phyloP scores from a whole-genome alignment of 1,140 invertebrate species.

The Eupristina koningsbergeri region DNA sequence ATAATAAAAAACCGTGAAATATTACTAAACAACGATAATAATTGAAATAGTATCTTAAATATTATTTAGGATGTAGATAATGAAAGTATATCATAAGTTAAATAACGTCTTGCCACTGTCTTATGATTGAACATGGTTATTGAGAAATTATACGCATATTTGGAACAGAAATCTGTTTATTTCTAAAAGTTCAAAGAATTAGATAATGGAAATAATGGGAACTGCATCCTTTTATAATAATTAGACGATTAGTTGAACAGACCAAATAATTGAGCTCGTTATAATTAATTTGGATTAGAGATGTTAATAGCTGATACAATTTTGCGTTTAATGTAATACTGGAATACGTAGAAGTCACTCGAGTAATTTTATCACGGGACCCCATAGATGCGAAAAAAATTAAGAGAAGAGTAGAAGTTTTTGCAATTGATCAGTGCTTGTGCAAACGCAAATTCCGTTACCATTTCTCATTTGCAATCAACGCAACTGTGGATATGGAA shows the following conservation, averaged over 20 bases:
- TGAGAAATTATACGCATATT: no score
- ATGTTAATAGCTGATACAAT: slow-evolving; percentile 8
- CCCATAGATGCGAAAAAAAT: not conserved
- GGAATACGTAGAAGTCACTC: not conserved
- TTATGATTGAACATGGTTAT: no score
- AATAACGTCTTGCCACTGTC: no score
- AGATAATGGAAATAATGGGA: not conserved
- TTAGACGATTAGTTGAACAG: not conserved
- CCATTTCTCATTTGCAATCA: slow-evolving; percentile 33
- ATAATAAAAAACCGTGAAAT: no score
- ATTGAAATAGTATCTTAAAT: no score
- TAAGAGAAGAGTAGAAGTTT: no score
- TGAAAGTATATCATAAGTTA: no score
- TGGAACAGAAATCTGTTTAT: no score
- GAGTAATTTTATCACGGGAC: not conserved
- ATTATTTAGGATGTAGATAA: no score
- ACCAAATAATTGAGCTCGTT: not conserved
- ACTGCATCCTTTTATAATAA: not conserved
- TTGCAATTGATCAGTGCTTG: slow-evolving; percentile 3
- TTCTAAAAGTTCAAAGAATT: not conserved
- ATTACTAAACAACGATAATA: no score
- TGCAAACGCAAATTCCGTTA: slow-evolving; percentile 30
- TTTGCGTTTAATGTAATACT: not conserved
- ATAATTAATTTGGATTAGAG: slow-evolving; percentile 40
- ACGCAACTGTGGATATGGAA: slow-evolving; percentile 4